These are phyloP conservation scores for Ploceus nigricollis DNA, from an alignment of 2,113 vertebrate species.

Conservation along the genomic window DNA sequence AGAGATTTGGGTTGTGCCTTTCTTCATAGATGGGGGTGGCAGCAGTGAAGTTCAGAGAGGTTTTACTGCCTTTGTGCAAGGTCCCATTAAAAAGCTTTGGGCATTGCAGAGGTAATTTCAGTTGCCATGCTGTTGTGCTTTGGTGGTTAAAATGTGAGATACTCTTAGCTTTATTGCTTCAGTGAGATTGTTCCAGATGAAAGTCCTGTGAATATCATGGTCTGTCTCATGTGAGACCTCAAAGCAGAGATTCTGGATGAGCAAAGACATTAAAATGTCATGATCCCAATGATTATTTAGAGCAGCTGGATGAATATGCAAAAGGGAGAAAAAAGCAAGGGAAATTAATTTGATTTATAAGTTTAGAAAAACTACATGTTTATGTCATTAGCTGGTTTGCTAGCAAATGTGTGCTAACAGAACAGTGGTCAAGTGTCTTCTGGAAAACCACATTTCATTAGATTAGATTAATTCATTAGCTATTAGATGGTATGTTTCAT, in stretches of 20 bases:
- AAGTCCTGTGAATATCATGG: background rate
- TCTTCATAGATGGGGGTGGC: background rate
- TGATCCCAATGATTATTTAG: background rate
- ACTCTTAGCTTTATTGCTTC: background rate
- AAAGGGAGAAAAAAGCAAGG: fast-evolving
- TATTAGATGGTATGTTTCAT: background rate
- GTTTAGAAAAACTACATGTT: background rate
- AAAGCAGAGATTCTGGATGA: background rate
- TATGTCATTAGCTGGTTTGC: background rate
- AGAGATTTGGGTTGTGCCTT: background rate
- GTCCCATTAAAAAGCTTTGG: fast-evolving
- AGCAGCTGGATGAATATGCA: background rate
- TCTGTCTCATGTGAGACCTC: background rate
- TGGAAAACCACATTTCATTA: background rate
- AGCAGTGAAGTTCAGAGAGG: background rate
- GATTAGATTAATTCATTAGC: background rate
- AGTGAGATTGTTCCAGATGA: background rate
- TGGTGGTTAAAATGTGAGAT: background rate
- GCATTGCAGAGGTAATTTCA: background rate
- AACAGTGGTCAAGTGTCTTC: background rate
- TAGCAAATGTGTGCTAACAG: background rate
- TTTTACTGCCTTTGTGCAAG: background rate
- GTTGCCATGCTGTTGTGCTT: background rate
- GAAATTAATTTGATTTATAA: background rate
- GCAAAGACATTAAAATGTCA: background rate